A percentile compares a stretch with the other conserved stretches of the same genome.
These are phyloP conservation scores for Limosa lapponica DNA, from an alignment of 2,797 vertebrate species.

Conservation along the genomic window DNA sequence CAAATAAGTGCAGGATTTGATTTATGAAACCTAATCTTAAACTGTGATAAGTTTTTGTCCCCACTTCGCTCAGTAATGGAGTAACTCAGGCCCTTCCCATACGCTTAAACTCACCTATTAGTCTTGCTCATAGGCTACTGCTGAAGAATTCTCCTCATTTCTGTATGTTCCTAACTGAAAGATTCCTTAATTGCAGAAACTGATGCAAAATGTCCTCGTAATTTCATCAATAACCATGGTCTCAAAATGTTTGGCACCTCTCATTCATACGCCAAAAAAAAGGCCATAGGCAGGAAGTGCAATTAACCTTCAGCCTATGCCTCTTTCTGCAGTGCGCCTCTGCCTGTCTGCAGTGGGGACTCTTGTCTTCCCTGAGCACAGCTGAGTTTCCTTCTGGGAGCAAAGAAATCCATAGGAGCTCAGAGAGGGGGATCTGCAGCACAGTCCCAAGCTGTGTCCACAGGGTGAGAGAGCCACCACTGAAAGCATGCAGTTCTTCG, in stretches of 20 bases:
- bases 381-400: not conserved
- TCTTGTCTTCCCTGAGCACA: not conserved
- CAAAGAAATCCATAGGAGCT: not conserved
- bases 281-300: not conserved
- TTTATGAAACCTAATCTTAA: not conserved
- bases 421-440: not conserved
- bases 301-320: not conserved
- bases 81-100: not conserved
- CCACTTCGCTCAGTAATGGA: not conserved
- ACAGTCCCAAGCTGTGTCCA: not conserved
- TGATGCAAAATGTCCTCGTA: not conserved
- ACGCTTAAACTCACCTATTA: not conserved
- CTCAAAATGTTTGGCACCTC: not conserved
- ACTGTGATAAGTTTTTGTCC: not conserved
- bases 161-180: not conserved
- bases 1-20: not conserved
- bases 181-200: not conserved
- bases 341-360: not conserved
- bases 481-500: not conserved
- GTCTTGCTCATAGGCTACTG: not conserved
- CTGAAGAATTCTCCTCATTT: not conserved
- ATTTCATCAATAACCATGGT: not conserved
- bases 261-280: not conserved
- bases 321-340: not conserved
- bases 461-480: not conserved